Evolutionary conservation across 1,140 invertebrate genomes (phyloP).

Genomic region (Drosophila erecta): DNA sequence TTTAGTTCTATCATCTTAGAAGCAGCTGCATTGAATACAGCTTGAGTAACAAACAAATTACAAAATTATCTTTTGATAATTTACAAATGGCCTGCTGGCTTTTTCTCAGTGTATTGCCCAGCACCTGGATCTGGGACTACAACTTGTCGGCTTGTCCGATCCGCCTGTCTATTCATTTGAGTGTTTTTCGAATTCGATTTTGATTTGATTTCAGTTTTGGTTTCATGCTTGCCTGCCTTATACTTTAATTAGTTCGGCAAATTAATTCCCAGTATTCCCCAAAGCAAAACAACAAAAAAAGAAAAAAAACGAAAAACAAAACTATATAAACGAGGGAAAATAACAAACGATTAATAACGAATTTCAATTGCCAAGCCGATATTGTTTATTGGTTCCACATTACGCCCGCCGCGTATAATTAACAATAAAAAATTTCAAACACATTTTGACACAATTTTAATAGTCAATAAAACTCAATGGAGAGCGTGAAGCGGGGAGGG

Average conservation of each 20-base stretch:
- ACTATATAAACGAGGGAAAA: background rate
- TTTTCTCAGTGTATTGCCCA: conserved; percentile 9
- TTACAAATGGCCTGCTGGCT: no score
- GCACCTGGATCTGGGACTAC: conserved; percentile 8
- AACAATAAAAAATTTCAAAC: conserved; percentile 80
- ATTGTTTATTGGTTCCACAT: conserved; percentile 72
- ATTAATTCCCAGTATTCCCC: conserved; percentile 19
- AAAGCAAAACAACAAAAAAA: background rate
- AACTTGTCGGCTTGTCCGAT: conserved; percentile 60
- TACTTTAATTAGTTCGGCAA: conserved; percentile 40
- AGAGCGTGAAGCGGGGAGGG: conserved; percentile 1
- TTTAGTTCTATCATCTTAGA: no score
- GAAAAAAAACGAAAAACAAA: background rate
- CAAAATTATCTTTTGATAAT: no score
- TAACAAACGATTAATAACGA: conserved; percentile 29
- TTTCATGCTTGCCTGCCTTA: conserved; percentile 62
- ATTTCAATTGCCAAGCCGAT: conserved; percentile 52
- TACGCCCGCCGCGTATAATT: conserved; percentile 60
- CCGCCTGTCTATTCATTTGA: conserved; percentile 74
- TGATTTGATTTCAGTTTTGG: conserved; percentile 64
- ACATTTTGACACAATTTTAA: conserved; percentile 83
- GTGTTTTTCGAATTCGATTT: conserved; percentile 61
- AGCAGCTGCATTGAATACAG: no score
- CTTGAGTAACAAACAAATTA: no score
- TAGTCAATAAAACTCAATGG: conserved; percentile 69